These are phyloP conservation scores for Aphelinus atriplicis DNA, from an alignment of 1,140 invertebrate genomes.

Conservation along the genomic window DNA sequence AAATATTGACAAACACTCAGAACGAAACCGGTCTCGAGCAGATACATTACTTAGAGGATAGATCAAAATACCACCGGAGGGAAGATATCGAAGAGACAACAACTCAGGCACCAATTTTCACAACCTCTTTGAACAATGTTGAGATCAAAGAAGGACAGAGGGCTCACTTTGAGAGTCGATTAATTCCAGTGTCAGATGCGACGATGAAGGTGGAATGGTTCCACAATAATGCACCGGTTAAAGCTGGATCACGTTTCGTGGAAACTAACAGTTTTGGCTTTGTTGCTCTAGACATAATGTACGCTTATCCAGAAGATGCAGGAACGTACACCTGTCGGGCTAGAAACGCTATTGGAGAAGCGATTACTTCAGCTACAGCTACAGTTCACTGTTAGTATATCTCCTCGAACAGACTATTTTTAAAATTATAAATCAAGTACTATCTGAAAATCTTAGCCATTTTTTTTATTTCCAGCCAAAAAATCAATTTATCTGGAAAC, in stretches of 20 bases:
- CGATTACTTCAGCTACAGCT: constrained; percentile 82
- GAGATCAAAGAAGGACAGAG: constrained; percentile 95
- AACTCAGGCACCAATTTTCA: constrained; percentile 90
- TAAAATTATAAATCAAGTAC: background rate
- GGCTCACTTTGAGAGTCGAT: constrained; percentile 94
- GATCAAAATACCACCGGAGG: constrained; percentile 77
- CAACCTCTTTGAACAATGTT: constrained; percentile 87
- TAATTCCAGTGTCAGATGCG: constrained; percentile 95
- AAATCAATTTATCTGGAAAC: constrained; percentile 88
- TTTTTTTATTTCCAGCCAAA: constrained; percentile 67
- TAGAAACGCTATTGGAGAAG: constrained; percentile 86
- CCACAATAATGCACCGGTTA: constrained; percentile 89
- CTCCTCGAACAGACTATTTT: background rate
- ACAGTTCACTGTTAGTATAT: constrained; percentile 74
- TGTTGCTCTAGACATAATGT: constrained; percentile 91
- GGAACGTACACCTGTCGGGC: constrained; percentile 92
- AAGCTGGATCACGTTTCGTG: constrained; percentile 87
- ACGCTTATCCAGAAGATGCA: constrained; percentile 90
- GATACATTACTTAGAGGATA: constrained; percentile 88
- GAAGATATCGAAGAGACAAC: constrained; percentile 84
- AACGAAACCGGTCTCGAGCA: constrained; percentile 86
- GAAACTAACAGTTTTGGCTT: constrained; percentile 96
- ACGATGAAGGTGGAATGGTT: constrained; percentile 99
- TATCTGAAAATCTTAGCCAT: background rate
- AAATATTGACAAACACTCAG: constrained; percentile 85